Base-by-base conservation (phyloP, 1,140 invertebrate genomes). In the Sminthurides bifidus region DNA sequence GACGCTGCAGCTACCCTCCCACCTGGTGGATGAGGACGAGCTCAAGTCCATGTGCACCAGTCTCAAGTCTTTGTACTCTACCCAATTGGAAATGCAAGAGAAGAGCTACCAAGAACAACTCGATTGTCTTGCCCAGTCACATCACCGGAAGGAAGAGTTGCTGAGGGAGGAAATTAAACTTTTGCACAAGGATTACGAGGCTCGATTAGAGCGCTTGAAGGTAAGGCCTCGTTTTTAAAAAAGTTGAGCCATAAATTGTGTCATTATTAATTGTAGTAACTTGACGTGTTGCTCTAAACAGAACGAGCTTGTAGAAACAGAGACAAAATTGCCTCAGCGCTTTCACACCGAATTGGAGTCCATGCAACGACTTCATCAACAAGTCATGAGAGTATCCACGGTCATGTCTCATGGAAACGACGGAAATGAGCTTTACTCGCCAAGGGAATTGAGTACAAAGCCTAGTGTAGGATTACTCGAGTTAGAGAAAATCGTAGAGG, bases 1-100 rank as follows among this genome's bases (percentile, higher is more conserved):
- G 1, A 58, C 56, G 10, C 30, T 63, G 15, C 51, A 58, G 31
- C 30, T 64, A 29, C 61, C 61, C 33, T 49, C 40, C 10, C 61
- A 64, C 40, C 24, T 64, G 19, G 35, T 64, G 43, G 58, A 64
- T 31, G 55, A 64, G 46, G 61, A 64, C 2, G 58, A 64, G n/a
- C 31, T 64, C 0, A 64, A 64, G 26, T 23, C 50, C 1, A 64
- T 64, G 61, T 43, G 45, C 26, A 29, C 43, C n/a, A 58, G 55
- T 26, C 30, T 64, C 8, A 64, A 64, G 31, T 30, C 58, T 0
- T 27, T 64, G n/a, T 64, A 60, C 43, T 41, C 24, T 6, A 64
- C 49, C 27, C 61, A 64, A 37, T 40, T 64, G 38, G 61, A 64
- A 29, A 49, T 57, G 41, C 23, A 50, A 26, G 57, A 64, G 37